Base-by-base conservation (phyloP, 2,113 vertebrate genomes). In the Rana temporaria region DNA sequence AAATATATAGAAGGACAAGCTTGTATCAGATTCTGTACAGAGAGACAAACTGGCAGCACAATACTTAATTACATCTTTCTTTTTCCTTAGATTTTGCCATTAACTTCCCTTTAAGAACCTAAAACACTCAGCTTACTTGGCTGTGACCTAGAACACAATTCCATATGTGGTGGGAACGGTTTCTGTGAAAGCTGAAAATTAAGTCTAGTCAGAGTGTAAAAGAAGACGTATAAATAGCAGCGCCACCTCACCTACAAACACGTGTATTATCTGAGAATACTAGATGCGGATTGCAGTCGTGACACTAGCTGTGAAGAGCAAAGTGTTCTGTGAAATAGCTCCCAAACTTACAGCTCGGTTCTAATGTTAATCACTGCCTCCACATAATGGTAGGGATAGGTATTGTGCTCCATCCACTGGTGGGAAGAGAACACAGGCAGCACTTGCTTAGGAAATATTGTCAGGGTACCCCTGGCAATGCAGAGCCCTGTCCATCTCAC, bases 151-250 rank as follows among this genome's bases (percentile, higher is more conserved):
- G 7, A 53, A 71, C 48, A 55, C 48, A 16, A 18, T 71, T 11
- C 30, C 30, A 75, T 32, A 19, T 73, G 38, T 69, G 32, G 55
- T n/a, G 20, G 69, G 42, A 64, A 34, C n/a, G 24, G 48, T 19
- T 65, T 67, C 4, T 75, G 30, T 30, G 30, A 26, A 4, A 60
- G 20, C 52, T 83, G 81, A 56, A 72, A 82, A 82, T 66, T 9
- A 81, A 69, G 59, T 71, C 17, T 26, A 20, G 48, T 32, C 38
- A 20, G 60, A 64, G 69, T 74, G 70, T 74, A 53, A 73, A 60
- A 20, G 14, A 55, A 2, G 12, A 65, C 52, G 64, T 5, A 34
- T 66, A 66, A 65, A 67, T 67, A 67, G 76, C 17, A 55, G 69
- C 68, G 52, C 8, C 53, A n/a, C 52, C 52, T 68, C 48, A 57